phyloP scores from a whole-genome alignment of 2,113 vertebrate species.

The Podarcis cretensis region DNA sequence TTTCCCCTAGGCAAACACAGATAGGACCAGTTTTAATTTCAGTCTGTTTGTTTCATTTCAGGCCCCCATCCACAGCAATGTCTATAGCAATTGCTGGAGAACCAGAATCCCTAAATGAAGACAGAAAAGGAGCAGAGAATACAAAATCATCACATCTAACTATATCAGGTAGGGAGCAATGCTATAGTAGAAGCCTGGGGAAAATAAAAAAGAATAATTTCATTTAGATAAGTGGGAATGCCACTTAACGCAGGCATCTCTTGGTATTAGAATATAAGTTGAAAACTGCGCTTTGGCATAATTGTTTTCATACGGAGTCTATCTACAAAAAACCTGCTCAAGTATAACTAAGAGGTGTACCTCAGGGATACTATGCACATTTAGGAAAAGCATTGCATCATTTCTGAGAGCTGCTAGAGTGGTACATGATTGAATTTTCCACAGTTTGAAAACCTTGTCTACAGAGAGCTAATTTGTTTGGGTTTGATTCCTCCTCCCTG shows the following conservation, averaged over 20 bases:
- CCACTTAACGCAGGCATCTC: not conserved
- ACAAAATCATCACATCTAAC: conserved; percentile 77
- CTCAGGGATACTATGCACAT: not conserved
- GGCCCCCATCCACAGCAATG: conserved; percentile 91
- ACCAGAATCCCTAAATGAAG: conserved; percentile 85
- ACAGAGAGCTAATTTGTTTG: not conserved
- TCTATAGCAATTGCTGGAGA: conserved; percentile 85
- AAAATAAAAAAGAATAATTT: not conserved
- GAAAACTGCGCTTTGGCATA: not conserved
- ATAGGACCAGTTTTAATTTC: not conserved
- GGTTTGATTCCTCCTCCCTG: not conserved
- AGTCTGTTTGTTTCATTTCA: conserved; percentile 62
- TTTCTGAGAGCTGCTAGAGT: not conserved
- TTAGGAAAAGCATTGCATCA: not conserved
- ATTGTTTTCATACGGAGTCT: not conserved
- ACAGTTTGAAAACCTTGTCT: too few relatives aligned
- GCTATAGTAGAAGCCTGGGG: not conserved
- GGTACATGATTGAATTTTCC: not conserved
- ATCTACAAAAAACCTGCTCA: not conserved
- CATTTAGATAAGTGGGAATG: not conserved
- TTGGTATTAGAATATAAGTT: not conserved
- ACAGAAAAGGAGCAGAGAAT: conserved; percentile 87
- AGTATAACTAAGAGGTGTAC: not conserved
- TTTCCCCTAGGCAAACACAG: not conserved
- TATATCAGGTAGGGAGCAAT: conserved; percentile 71